Conservation (phyloP, 2,888 invertebrate genomes). For the Furcula furcula region DNA sequence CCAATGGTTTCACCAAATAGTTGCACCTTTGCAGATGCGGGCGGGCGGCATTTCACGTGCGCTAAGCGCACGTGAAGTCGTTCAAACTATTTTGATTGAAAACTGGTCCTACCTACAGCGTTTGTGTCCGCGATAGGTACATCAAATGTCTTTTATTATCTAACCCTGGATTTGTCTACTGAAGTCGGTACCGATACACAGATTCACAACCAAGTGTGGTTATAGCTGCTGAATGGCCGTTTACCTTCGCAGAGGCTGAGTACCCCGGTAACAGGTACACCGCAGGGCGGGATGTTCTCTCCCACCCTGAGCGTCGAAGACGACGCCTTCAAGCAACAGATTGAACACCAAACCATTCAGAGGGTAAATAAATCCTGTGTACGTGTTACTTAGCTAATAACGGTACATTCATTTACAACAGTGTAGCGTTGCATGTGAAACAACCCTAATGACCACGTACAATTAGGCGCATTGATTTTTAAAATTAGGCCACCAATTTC, state of each 20-base stretch:
- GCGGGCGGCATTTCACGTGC: no score
- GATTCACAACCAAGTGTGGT: no score
- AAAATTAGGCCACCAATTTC: constrained; percentile 71
- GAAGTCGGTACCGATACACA: background rate
- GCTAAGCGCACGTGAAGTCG: no score
- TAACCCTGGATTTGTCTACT: background rate
- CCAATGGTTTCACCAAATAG: no score
- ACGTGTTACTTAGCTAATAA: constrained; percentile 18
- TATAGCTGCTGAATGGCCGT: constrained; percentile 5
- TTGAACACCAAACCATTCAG: constrained; percentile 74
- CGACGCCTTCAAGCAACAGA: constrained; percentile 74
- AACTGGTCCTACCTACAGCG: no score
- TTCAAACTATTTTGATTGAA: no score
- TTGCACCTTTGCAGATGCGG: no score
- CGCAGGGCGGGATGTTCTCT: constrained; percentile 69
- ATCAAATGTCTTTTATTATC: no score
- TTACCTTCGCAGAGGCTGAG: constrained; percentile 64
- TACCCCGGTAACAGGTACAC: constrained; percentile 70
- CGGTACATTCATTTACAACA: constrained; percentile 27
- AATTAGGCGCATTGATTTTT: constrained; percentile 56
- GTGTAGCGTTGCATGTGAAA: constrained; percentile 47
- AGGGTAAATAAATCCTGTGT: constrained; percentile 61
- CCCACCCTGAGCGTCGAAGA: constrained; percentile 72
- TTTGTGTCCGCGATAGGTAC: no score
- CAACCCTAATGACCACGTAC: constrained; percentile 44